A percentile compares a stretch with the other conserved stretches of the same genome.
These are phyloP conservation scores for Colossoma macropomum DNA, from an alignment of 2,113 vertebrate genomes.

Conservation along the genomic window DNA sequence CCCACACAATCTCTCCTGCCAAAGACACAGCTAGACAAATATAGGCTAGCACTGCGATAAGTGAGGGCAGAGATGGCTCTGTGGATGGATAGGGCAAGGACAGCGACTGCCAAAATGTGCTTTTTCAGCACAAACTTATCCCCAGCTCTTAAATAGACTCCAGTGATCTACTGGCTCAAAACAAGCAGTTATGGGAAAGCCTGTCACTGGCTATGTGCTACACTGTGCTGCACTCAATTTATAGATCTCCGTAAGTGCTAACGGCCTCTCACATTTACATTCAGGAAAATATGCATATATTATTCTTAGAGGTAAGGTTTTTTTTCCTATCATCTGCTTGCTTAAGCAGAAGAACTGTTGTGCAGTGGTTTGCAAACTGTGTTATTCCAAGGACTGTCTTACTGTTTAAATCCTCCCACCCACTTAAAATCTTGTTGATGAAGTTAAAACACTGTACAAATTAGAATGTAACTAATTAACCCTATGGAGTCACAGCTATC, in stretches of 20 bases:
- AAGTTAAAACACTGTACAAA: no score
- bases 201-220: slow-evolving; percentile 23
- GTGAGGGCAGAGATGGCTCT: slow-evolving; percentile 30
- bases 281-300: slow-evolving; percentile 42
- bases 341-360: slow-evolving; percentile 14
- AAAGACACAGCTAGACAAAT: slow-evolving; percentile 35
- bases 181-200: slow-evolving; percentile 48
- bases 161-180: slow-evolving; percentile 49
- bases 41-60: slow-evolving; percentile 10
- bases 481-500: no score
- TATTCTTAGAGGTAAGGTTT: slow-evolving; percentile 2
- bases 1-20: background rate
- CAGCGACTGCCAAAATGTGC: slow-evolving; percentile 36
- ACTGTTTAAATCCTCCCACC: no score
- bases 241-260: slow-evolving; percentile 26
- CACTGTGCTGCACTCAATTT: slow-evolving; percentile 38
- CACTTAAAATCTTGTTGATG: no score
- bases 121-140: slow-evolving; percentile 55
- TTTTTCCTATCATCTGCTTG: slow-evolving; percentile 2
- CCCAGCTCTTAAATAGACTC: slow-evolving; percentile 34
- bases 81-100: slow-evolving; percentile 13
- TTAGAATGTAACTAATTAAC: no score
- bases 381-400: background rate
- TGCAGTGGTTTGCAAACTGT: background rate
- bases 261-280: slow-evolving; percentile 10